A percentile compares a stretch with the other conserved stretches of the same genome.
These are phyloP conservation scores for Centruroides sculpturatus DNA, from an alignment of 1,140 invertebrate genomes.

Conservation along the genomic window DNA sequence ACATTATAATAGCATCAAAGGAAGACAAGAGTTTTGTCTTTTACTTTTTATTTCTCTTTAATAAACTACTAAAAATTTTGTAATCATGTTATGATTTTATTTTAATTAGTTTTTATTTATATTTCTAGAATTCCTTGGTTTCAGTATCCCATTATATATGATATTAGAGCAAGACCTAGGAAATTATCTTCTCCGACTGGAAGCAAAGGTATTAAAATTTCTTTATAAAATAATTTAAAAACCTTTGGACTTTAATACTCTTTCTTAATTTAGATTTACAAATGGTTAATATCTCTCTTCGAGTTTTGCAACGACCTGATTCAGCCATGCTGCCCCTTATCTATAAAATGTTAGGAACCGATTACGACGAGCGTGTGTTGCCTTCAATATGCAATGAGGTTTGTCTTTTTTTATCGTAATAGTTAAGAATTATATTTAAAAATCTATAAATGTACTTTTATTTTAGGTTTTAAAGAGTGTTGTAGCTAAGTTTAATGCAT, in stretches of 20 bases:
- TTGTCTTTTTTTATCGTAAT: constrained; percentile 5
- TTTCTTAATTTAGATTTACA: constrained; percentile 58
- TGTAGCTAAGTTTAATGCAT: constrained; percentile 99
- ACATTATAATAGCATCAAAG: too few species aligned
- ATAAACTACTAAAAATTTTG: background rate
- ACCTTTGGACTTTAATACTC: too few species aligned
- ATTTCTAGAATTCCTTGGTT: constrained; percentile 81
- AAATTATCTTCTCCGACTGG: constrained; percentile 93
- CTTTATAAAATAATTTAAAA: too few species aligned
- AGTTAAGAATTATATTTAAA: background rate
- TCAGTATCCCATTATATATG: constrained; percentile 98
- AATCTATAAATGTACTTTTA: background rate
- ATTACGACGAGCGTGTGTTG: constrained; percentile 51
- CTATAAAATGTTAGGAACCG: constrained; percentile 62
- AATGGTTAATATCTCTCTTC: constrained; percentile 96
- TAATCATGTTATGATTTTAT: background rate
- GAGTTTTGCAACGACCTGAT: constrained; percentile 89
- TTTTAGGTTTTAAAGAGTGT: constrained; percentile 75
- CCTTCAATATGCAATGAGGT: constrained; percentile 99
- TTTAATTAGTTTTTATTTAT: constrained; percentile 5
- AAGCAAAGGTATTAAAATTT: background rate
- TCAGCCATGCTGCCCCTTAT: constrained; percentile 59
- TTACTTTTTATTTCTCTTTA: too few species aligned
- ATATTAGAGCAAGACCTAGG: constrained; percentile 87
- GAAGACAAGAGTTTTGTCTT: too few species aligned